These are phyloP conservation scores for Adelognathus sp. DNA, from an alignment of 2,888 invertebrate species.

Conservation along the genomic window DNA sequence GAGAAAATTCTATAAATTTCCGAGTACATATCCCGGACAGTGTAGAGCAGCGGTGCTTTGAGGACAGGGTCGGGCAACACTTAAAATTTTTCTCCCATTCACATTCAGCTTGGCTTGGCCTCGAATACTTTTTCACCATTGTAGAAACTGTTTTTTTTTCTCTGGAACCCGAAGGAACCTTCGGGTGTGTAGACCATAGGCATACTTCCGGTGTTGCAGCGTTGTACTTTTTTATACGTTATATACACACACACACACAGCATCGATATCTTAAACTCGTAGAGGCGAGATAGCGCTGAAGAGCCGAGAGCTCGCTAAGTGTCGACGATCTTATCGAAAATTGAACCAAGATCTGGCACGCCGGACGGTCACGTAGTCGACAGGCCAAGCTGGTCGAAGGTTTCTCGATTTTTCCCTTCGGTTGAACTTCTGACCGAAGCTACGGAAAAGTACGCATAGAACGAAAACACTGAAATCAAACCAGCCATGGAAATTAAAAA, in stretches of 20 bases:
- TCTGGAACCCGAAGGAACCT: background rate
- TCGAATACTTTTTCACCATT: background rate
- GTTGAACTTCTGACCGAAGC: background rate
- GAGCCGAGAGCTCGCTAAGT: slow-evolving; percentile 15
- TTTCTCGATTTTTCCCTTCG: slow-evolving; percentile 1
- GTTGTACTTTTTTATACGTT: background rate
- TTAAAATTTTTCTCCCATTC: background rate
- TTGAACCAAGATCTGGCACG: slow-evolving; percentile 27
- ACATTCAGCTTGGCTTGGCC: background rate
- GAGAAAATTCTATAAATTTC: slow-evolving; percentile 60
- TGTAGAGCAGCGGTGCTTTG: background rate
- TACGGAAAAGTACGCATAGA: background rate
- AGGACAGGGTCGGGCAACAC: slow-evolving; percentile 6
- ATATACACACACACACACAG: background rate
- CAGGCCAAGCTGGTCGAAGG: background rate
- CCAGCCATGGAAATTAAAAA: background rate
- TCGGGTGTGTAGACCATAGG: background rate
- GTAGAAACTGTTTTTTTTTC: slow-evolving; percentile 8
- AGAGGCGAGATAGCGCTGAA: slow-evolving; percentile 5
- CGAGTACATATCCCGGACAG: slow-evolving; percentile 22
- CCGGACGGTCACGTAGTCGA: slow-evolving; percentile 19
- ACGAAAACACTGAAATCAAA: background rate
- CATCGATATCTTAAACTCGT: background rate
- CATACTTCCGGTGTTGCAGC: background rate
- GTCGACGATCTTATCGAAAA: slow-evolving; percentile 27